Conservation (phyloP, 2,113 vertebrate species). For the Pseudorectes ferrugineus region DNA sequence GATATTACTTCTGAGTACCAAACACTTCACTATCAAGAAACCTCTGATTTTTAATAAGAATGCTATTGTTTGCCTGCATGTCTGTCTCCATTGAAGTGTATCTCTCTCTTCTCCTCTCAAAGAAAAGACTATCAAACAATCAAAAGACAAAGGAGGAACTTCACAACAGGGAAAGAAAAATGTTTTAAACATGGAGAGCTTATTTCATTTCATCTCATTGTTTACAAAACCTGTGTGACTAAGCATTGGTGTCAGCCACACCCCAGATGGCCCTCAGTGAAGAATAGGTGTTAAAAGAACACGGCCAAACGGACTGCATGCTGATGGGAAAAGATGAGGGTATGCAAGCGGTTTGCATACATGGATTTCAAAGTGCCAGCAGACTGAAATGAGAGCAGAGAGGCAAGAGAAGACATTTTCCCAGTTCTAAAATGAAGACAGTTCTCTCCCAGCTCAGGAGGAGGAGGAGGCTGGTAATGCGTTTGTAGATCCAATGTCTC, state of each 20-base stretch:
- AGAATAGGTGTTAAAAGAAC: background rate
- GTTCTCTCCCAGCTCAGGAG: background rate
- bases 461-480: background rate
- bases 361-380: background rate
- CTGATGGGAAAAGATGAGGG: background rate
- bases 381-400: background rate
- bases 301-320: background rate
- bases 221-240: background rate
- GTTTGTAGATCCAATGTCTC: background rate
- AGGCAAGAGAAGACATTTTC: background rate
- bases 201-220: background rate
- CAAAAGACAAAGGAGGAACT: background rate
- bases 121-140: background rate
- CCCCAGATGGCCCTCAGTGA: background rate
- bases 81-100: background rate
- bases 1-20: background rate
- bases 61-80: background rate
- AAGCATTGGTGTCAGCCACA: background rate
- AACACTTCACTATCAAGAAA: background rate
- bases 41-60: background rate
- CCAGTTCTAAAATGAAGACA: background rate
- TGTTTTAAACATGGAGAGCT: background rate
- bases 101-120: background rate
- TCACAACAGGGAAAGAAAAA: background rate
- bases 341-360: accelerated